These are phyloP conservation scores for Pelodiscus sinensis DNA, from an alignment of 2,113 vertebrate species.

Conservation along the genomic window DNA sequence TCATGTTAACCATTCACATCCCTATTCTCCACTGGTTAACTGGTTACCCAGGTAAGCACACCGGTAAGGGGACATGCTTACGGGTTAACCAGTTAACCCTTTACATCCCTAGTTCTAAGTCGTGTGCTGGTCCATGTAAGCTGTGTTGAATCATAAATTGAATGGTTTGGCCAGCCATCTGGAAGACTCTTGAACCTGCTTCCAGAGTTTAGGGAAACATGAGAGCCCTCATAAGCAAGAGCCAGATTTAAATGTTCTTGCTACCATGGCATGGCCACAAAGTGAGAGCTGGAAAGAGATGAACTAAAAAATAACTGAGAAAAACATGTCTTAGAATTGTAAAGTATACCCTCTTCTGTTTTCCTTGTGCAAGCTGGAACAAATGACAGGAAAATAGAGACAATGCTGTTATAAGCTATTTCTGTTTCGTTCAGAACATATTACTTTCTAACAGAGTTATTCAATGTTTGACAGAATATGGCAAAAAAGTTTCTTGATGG, in stretches of 20 bases:
- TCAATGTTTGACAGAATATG: slow-evolving; percentile 87
- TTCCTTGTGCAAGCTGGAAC: slow-evolving; percentile 38
- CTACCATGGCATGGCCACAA: slow-evolving; percentile 11
- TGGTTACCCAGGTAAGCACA: too few species aligned
- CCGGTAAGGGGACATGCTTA: too few species aligned
- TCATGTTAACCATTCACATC: too few species aligned
- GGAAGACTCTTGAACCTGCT: slow-evolving; percentile 38
- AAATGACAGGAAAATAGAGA: slow-evolving; percentile 40
- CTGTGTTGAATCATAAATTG: background rate
- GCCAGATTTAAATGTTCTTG: slow-evolving; percentile 8
- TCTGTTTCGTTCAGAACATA: background rate
- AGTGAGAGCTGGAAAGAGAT: slow-evolving; percentile 25
- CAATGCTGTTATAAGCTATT: slow-evolving; percentile 19
- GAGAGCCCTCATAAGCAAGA: background rate
- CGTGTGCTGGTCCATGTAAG: background rate
- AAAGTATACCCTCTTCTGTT: slow-evolving; percentile 23
- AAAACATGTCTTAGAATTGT: slow-evolving; percentile 22
- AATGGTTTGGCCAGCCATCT: slow-evolving; percentile 35
- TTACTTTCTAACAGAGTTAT: background rate
- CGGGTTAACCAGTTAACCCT: too few species aligned
- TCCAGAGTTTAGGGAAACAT: background rate
- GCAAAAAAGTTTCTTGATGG: slow-evolving; percentile 95
- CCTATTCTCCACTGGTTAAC: too few species aligned
- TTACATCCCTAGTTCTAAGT: too few species aligned
- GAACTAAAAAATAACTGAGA: slow-evolving; percentile 33